These are phyloP conservation scores for Balaenoptera acutorostrata DNA, from an alignment of 2,113 vertebrate genomes.

Conservation along the genomic window DNA sequence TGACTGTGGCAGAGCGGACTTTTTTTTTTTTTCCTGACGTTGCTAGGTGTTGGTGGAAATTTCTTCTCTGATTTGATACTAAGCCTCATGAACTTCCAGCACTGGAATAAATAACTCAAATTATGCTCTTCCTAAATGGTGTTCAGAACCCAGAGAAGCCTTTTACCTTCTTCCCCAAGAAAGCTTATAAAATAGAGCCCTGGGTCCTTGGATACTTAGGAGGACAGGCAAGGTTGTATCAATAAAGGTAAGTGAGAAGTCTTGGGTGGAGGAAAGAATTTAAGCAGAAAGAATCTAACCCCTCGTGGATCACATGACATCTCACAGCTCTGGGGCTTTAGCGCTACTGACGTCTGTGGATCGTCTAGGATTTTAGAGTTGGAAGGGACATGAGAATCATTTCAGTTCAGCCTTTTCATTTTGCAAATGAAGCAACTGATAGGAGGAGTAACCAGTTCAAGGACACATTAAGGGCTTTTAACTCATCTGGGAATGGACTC, in stretches of 20 bases:
- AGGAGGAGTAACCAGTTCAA: conserved; percentile 22
- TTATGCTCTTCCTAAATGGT: neutral
- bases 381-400: neutral
- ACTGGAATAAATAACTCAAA: neutral
- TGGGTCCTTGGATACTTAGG: neutral
- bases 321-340: neutral
- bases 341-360: neutral
- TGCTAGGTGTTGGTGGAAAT: neutral
- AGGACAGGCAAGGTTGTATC: neutral
- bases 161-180: neutral
- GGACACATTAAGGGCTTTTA: neutral
- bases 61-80: neutral
- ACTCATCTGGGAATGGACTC: neutral
- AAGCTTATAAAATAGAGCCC: neutral
- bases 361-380: conserved; percentile 32
- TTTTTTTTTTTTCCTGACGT: neutral
- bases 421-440: conserved; percentile 36
- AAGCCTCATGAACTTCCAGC: neutral
- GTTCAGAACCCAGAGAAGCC: neutral
- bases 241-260: neutral
- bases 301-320: neutral
- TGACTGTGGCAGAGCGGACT: neutral
- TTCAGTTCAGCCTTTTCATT: conserved; percentile 28
- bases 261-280: neutral
- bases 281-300: neutral